phyloP scores from a whole-genome alignment of 2,113 vertebrate genomes.

The Apus apus region DNA sequence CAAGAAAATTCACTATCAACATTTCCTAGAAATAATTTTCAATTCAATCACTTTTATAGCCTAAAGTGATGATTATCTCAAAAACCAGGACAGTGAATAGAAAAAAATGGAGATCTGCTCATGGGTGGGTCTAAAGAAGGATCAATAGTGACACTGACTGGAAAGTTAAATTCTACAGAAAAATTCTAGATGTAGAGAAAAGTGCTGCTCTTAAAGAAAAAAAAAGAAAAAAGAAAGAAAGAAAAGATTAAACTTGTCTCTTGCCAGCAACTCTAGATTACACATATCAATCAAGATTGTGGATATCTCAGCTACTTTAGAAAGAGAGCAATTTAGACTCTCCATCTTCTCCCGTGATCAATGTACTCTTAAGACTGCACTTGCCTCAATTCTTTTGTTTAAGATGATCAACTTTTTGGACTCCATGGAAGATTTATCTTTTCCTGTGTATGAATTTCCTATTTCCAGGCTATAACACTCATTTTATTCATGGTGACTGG shows the following conservation, averaged over 20 bases:
- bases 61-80: neutral
- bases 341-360: neutral
- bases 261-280: neutral
- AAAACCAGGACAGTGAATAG: neutral
- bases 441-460: neutral
- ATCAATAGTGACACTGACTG: neutral
- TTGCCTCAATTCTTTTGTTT: neutral
- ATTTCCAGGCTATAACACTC: neutral
- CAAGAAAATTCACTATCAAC: neutral
- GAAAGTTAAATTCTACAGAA: neutral
- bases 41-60: neutral
- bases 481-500: neutral
- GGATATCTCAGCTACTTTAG: neutral
- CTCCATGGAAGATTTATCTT: neutral
- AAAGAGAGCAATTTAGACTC: neutral
- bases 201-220: neutral
- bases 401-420: constrained; percentile 4
- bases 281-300: neutral
- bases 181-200: neutral
- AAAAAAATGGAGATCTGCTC: neutral
- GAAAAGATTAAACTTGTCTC: neutral
- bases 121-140: neutral
- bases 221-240: neutral
- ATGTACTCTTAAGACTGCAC: neutral
- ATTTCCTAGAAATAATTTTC: neutral